A percentile compares a stretch with the other conserved stretches of the same genome.
Conservation (phyloP, 2,888 invertebrate species). For the Conomelus anceps region DNA sequence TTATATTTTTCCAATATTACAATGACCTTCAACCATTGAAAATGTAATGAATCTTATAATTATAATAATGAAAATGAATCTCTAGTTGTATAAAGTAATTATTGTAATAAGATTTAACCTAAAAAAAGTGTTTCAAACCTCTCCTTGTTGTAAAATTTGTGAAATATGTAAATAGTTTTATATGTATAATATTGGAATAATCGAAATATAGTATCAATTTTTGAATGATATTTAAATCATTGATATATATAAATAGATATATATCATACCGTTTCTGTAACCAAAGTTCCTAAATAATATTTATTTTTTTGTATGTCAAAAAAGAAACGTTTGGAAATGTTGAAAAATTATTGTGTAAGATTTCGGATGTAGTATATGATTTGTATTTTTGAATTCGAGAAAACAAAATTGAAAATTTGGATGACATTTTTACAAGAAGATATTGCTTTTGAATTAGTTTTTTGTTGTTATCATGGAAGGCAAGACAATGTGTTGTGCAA, state of each 20-base stretch:
- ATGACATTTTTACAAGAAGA: neutral
- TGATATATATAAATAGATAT: constrained; percentile 21
- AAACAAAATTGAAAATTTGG: neutral
- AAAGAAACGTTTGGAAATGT: neutral
- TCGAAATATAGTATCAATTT: constrained; percentile 14
- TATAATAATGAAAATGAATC: neutral
- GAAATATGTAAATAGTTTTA: neutral
- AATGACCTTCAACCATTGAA: too few relatives aligned
- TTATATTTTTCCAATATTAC: too few relatives aligned
- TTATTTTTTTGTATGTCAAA: neutral
- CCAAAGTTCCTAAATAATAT: constrained; percentile 26
- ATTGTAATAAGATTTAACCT: neutral
- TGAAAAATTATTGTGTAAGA: neutral
- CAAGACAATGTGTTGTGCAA: neutral
- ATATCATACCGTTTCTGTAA: constrained; percentile 14
- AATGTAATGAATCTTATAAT: neutral
- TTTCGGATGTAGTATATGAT: neutral
- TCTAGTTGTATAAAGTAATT: neutral
- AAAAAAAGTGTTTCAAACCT: neutral
- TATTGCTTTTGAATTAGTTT: neutral
- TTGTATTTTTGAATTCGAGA: neutral
- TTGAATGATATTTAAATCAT: constrained; percentile 16
- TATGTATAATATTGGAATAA: constrained; percentile 14
- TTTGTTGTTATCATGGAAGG: neutral
- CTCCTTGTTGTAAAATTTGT: neutral